A percentile compares a stretch with the other conserved stretches of the same genome.
These are phyloP conservation scores for Cryptocheilus praepositus DNA, from an alignment of 2,888 invertebrate species.

Conservation along the genomic window DNA sequence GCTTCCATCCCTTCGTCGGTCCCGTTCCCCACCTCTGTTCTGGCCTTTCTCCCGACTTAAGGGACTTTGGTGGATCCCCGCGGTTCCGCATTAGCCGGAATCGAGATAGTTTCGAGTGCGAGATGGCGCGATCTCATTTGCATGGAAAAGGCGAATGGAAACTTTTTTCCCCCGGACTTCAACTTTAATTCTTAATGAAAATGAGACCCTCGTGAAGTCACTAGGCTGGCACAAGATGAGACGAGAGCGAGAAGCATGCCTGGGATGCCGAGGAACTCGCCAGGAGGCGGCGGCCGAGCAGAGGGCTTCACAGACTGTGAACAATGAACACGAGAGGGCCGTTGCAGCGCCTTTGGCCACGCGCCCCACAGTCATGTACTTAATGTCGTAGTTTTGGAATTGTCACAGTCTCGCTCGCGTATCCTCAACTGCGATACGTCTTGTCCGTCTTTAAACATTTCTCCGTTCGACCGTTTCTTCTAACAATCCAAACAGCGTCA, in stretches of 20 bases:
- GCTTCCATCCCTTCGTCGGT: background rate
- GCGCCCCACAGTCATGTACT: slow-evolving; percentile 70
- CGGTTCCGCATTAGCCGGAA: slow-evolving; percentile 45
- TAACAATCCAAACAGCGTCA: too few species aligned
- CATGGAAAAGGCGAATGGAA: slow-evolving; percentile 65
- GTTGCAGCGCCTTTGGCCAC: slow-evolving; percentile 73
- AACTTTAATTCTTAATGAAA: slow-evolving; percentile 72
- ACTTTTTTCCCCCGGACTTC: slow-evolving; percentile 61
- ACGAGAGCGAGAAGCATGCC: slow-evolving; percentile 45
- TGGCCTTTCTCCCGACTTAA: background rate
- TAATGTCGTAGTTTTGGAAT: slow-evolving; percentile 71
- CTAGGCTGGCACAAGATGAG: slow-evolving; percentile 65
- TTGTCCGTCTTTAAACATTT: background rate
- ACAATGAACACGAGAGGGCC: slow-evolving; percentile 72
- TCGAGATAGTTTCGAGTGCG: slow-evolving; percentile 55
- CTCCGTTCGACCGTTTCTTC: background rate
- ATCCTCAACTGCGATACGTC: too few species aligned
- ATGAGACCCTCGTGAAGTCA: slow-evolving; percentile 70
- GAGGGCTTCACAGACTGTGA: slow-evolving; percentile 52
- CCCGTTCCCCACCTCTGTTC: background rate
- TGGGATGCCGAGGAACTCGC: slow-evolving; percentile 27
- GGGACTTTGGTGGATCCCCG: slow-evolving; percentile 35
- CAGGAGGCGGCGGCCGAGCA: slow-evolving; percentile 25
- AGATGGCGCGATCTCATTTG: slow-evolving; percentile 60
- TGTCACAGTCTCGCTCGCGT: slow-evolving; percentile 52